phyloP scores from a whole-genome alignment of 1,140 invertebrate genomes.

The Eueides isabella region DNA sequence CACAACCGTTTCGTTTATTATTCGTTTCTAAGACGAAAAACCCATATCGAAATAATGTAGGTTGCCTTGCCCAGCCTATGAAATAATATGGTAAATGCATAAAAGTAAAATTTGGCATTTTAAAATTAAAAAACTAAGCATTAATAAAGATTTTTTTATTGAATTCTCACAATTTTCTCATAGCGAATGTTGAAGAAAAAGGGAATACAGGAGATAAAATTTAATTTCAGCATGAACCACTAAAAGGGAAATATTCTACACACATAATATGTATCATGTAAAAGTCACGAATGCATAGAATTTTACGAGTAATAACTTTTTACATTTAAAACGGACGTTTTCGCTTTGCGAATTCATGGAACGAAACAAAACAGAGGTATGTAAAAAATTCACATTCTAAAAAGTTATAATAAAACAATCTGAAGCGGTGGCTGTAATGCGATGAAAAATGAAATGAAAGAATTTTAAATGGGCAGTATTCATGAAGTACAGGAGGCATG shows the following conservation, averaged over 20 bases:
- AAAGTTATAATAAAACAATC: slow-evolving; percentile 70
- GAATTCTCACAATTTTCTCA: too few species aligned
- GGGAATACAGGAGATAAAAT: neutral
- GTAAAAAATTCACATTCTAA: slow-evolving; percentile 62
- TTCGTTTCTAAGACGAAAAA: too few species aligned
- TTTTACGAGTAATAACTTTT: slow-evolving; percentile 50
- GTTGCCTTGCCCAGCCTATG: too few species aligned
- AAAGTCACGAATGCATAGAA: slow-evolving; percentile 40
- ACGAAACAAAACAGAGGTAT: slow-evolving; percentile 62
- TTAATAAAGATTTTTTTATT: neutral
- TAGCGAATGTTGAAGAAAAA: neutral
- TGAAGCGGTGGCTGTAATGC: slow-evolving; percentile 57
- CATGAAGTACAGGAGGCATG: slow-evolving; percentile 44
- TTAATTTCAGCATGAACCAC: neutral
- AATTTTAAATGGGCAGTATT: slow-evolving; percentile 64
- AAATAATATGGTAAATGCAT: too few species aligned
- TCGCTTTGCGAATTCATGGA: slow-evolving; percentile 61
- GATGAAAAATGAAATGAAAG: slow-evolving; percentile 61
- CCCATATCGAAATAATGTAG: too few species aligned
- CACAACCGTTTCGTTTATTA: too few species aligned
- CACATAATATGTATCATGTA: slow-evolving; percentile 8
- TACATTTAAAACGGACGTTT: slow-evolving; percentile 54
- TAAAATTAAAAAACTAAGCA: neutral
- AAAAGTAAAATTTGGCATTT: too few species aligned
- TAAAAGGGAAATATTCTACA: slow-evolving; percentile 4